Percentiles rank a stretch among this genome's conserved stretches.
These are phyloP conservation scores for Tragelaphus scriptus DNA, from an alignment of 2,113 vertebrate species.

Conservation along the genomic window DNA sequence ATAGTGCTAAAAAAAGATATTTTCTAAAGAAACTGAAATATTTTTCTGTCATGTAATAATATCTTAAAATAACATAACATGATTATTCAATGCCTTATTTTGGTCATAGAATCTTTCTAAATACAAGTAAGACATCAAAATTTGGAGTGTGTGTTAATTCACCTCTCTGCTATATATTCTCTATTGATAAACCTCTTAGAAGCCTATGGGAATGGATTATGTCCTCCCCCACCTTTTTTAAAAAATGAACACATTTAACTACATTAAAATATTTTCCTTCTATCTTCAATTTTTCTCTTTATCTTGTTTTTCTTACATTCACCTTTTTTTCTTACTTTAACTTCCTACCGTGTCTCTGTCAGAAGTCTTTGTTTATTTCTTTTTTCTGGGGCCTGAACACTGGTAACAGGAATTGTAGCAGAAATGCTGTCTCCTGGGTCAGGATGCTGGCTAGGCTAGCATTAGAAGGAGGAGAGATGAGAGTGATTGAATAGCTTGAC, in stretches of 20 bases:
- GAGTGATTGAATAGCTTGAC: not conserved
- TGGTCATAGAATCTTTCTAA: not conserved
- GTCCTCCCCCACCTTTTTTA: fast-evolving
- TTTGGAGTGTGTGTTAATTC: not conserved
- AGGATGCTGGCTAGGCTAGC: not conserved
- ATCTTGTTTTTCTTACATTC: not conserved
- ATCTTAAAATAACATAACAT: not conserved
- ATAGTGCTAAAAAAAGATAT: not conserved
- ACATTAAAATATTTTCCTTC: not conserved
- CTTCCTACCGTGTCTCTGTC: not conserved
- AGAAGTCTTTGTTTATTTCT: not conserved
- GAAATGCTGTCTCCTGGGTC: not conserved
- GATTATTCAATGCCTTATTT: not conserved
- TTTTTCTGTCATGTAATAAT: not conserved
- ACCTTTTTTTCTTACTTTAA: not conserved
- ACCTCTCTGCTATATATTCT: not conserved
- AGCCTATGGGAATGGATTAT: not conserved
- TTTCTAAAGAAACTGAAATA: not conserved
- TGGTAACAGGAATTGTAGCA: not conserved
- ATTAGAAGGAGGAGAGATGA: not conserved
- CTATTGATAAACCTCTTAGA: not conserved
- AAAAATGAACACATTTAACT: not conserved
- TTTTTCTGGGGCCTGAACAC: not conserved
- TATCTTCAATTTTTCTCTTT: not conserved
- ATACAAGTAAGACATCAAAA: not conserved